Conservation (phyloP, 2,113 vertebrate species). For the Paratilapia polleni region DNA sequence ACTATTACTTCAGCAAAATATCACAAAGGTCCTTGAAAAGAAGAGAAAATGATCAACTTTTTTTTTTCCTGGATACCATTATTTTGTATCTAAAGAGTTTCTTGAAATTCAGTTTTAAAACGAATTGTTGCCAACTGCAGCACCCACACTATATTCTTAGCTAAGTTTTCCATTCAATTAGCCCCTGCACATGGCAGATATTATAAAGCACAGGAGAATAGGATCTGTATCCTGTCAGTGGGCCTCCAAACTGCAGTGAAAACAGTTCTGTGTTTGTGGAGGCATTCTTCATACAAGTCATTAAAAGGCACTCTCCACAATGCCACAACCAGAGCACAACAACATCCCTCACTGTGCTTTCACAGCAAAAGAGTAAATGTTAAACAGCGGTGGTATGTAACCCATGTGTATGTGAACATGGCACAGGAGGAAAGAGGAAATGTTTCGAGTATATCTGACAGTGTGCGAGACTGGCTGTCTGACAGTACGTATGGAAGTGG, state of each 20-base stretch:
- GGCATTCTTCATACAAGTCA: slow-evolving; percentile 60
- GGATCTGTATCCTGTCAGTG: slow-evolving; percentile 61
- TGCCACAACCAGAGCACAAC: slow-evolving; percentile 54
- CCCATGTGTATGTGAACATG: not conserved
- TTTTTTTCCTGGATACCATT: not conserved
- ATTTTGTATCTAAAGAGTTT: not conserved
- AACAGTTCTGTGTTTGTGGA: slow-evolving; percentile 47
- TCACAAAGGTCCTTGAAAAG: slow-evolving; percentile 4
- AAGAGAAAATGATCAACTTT: slow-evolving; percentile 13
- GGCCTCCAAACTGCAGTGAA: slow-evolving; percentile 64
- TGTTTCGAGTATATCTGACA: slow-evolving; percentile 12
- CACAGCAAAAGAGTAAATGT: slow-evolving; percentile 43
- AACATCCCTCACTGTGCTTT: slow-evolving; percentile 42
- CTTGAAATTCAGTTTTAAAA: slow-evolving; percentile 10
- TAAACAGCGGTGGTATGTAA: slow-evolving; percentile 20
- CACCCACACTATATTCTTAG: not conserved
- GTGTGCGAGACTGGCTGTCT: slow-evolving; percentile 20
- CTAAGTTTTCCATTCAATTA: slow-evolving; percentile 41
- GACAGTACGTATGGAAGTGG: slow-evolving; percentile 34
- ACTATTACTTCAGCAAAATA: slow-evolving; percentile 37
- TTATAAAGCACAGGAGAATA: slow-evolving; percentile 37
- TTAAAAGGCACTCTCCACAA: slow-evolving; percentile 41
- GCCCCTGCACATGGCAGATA: slow-evolving; percentile 44
- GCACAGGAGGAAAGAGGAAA: not conserved
- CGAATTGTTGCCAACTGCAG: slow-evolving; percentile 4